phyloP scores from a whole-genome alignment of 2,797 vertebrate genomes.

The Thripadectes ignobilis region DNA sequence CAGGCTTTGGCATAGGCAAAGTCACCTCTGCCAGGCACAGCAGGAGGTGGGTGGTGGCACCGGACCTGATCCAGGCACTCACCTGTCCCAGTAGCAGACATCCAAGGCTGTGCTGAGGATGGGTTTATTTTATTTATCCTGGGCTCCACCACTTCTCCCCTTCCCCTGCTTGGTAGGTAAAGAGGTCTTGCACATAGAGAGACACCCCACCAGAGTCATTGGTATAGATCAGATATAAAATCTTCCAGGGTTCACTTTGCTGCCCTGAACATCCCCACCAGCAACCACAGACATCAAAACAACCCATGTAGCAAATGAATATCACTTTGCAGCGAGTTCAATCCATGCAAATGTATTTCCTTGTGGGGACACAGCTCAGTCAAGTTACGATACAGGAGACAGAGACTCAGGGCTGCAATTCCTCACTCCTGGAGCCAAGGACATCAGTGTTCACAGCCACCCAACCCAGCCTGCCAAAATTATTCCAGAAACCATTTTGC shows the following conservation, averaged over 20 bases:
- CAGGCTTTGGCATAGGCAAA: not conserved
- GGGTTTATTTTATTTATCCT: not conserved
- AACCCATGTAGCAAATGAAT: not conserved
- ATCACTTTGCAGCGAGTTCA: not conserved
- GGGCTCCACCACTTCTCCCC: not conserved
- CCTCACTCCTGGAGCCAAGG: not conserved
- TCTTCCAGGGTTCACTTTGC: not conserved
- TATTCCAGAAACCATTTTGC: not conserved
- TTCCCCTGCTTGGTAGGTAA: not conserved
- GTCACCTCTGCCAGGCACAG: not conserved
- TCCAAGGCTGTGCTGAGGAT: rapidly evolving
- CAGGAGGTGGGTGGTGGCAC: not conserved
- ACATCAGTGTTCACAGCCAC: not conserved
- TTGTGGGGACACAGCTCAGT: not conserved
- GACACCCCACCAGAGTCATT: not conserved
- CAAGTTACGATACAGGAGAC: not conserved
- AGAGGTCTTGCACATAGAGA: not conserved
- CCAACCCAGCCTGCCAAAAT: not conserved
- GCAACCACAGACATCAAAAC: not conserved
- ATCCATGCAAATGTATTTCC: not conserved
- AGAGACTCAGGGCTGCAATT: rapidly evolving
- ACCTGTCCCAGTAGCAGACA: rapidly evolving
- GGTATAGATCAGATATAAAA: not conserved
- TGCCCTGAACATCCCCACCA: not conserved
- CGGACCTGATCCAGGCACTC: not conserved